Percentiles rank a stretch among this genome's conserved stretches.
Conservation (phyloP, 1,140 invertebrate genomes). For the Galleria mellonella region DNA sequence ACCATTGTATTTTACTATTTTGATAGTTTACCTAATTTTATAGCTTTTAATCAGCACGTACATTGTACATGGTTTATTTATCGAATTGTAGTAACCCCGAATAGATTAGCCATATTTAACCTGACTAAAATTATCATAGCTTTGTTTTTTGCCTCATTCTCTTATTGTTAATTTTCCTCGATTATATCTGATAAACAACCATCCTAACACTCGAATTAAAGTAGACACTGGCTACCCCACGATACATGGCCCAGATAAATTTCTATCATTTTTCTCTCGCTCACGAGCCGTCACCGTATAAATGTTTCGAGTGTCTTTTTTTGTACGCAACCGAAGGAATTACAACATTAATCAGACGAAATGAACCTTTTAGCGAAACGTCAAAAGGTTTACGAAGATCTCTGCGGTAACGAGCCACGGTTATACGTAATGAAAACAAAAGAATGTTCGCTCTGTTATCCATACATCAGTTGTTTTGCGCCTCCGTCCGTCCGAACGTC, state of each 20-base stretch:
- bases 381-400: slow-evolving; percentile 63
- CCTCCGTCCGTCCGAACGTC: slow-evolving; percentile 22
- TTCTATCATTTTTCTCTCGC: slow-evolving; percentile 53
- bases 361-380: slow-evolving; percentile 68
- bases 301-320: slow-evolving; percentile 57
- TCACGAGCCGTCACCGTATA: slow-evolving; percentile 51
- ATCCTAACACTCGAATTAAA: slow-evolving; percentile 31
- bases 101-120: too few relatives aligned
- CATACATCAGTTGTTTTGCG: slow-evolving; percentile 37
- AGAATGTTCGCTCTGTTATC: slow-evolving; percentile 42
- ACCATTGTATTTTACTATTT: too few relatives aligned
- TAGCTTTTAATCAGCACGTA: too few relatives aligned
- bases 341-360: slow-evolving; percentile 65
- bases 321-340: slow-evolving; percentile 51
- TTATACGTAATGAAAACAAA: slow-evolving; percentile 52
- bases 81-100: too few relatives aligned
- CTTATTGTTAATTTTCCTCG: too few relatives aligned
- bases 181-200: too few relatives aligned
- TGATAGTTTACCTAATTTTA: too few relatives aligned
- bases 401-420: slow-evolving; percentile 37
- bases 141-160: too few relatives aligned
- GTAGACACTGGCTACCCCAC: slow-evolving; percentile 35
- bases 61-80: too few relatives aligned
- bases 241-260: slow-evolving; percentile 58
- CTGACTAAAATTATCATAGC: too few relatives aligned